Evolutionary conservation across 1,140 invertebrate genomes (phyloP).

Genomic region (Pseudomyrmex dendroicus): DNA sequence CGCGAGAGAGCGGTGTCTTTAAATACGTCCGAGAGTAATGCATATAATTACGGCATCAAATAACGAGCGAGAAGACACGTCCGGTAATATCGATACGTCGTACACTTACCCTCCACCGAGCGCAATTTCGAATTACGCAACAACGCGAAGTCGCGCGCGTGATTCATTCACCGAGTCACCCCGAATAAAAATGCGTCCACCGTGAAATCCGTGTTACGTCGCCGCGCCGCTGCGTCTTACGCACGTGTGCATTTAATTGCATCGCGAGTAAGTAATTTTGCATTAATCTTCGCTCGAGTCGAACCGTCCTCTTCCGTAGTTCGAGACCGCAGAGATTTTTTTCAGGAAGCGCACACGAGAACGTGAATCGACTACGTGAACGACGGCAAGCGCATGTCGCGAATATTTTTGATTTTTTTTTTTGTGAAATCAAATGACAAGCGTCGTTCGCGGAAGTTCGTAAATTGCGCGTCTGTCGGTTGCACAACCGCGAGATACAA

Average conservation of each 20-base stretch:
- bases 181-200: not conserved
- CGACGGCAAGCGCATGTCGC: not conserved
- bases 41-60: constrained; percentile 27
- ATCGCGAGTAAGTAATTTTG: not conserved
- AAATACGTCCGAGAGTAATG: constrained; percentile 12
- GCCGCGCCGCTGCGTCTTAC: constrained; percentile 2
- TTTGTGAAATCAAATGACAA: too few relatives aligned
- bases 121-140: constrained; percentile 43
- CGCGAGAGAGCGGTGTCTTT: not conserved
- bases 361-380: not conserved
- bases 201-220: constrained; percentile 19
- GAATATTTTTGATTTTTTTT: not conserved
- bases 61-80: constrained; percentile 13
- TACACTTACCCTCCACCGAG: constrained; percentile 3
- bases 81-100: constrained; percentile 31
- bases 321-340: not conserved
- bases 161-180: not conserved
- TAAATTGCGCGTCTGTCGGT: not conserved
- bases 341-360: constrained; percentile 24
- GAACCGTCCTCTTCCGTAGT: not conserved
- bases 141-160: constrained; percentile 3
- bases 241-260: constrained; percentile 17
- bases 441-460: too few relatives aligned
- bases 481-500: not conserved
- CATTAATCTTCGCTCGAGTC: constrained; percentile 8